These are phyloP conservation scores for Karalla daura DNA, from an alignment of 2,797 vertebrate genomes.

Conservation along the genomic window DNA sequence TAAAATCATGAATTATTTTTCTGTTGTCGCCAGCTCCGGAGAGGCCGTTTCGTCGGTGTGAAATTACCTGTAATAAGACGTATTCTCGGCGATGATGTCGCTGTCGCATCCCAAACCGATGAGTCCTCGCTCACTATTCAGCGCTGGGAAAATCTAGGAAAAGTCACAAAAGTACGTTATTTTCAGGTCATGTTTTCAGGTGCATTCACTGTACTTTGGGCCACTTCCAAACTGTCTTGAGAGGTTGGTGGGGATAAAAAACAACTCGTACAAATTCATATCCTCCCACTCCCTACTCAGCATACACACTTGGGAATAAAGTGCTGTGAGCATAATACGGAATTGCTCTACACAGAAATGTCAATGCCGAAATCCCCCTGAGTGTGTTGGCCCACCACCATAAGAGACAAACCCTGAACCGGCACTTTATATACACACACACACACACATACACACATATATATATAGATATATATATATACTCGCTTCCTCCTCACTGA, in stretches of 20 bases:
- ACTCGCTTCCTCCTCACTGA: conserved; percentile 5
- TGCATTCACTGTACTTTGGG: background rate
- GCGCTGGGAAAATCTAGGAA: background rate
- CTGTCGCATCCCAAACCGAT: background rate
- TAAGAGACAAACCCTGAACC: background rate
- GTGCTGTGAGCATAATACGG: conserved; percentile 6
- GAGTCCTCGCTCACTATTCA: background rate
- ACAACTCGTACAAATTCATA: conserved; percentile 17
- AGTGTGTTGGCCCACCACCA: conserved; percentile 16
- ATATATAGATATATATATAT: too few relatives aligned
- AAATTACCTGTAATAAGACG: conserved; percentile 41
- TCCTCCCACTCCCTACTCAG: background rate
- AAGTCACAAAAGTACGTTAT: background rate
- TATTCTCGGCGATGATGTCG: conserved; percentile 8
- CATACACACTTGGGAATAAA: conserved; percentile 33
- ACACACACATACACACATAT: too few relatives aligned
- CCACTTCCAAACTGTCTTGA: background rate
- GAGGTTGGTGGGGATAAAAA: conserved; percentile 10
- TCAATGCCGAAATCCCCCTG: conserved; percentile 17
- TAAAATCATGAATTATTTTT: conserved; percentile 13
- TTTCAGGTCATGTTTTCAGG: background rate
- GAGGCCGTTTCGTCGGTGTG: conserved; percentile 12
- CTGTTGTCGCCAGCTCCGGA: background rate
- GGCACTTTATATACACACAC: conserved; percentile 4
- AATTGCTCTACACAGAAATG: conserved; percentile 19